phyloP scores from a whole-genome alignment of 1,140 invertebrate genomes.

The Penaeus chinensis region DNA sequence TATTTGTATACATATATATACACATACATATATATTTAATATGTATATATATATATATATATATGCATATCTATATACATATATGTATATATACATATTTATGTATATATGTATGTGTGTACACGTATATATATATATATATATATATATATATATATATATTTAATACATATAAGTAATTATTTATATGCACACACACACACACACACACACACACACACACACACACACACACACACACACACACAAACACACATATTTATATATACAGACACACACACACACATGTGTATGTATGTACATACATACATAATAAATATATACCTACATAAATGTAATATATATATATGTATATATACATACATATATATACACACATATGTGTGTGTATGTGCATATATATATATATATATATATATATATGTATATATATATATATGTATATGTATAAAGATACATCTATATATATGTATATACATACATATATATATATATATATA shows the following conservation, averaged over 20 bases:
- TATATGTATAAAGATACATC: background rate
- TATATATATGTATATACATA: background rate
- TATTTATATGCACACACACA: background rate
- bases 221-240: conserved; percentile 1
- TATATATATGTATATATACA: conserved; percentile 1
- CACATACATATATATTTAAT: conserved; percentile 15
- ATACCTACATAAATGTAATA: background rate
- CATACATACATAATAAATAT: background rate
- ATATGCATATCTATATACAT: background rate
- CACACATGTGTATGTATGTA: background rate
- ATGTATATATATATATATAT: background rate
- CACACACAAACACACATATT: background rate
- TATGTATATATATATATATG: background rate
- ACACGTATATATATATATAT: background rate
- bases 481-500: background rate
- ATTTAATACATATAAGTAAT: background rate
- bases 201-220: background rate
- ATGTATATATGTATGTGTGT: background rate
- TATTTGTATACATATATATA: background rate
- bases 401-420: background rate
- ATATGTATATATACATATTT: background rate
- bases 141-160: background rate
- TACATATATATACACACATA: conserved; percentile 5
- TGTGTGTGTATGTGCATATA: background rate
- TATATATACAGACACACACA: background rate